These are phyloP conservation scores for Leucosticte australis DNA, from an alignment of 2,113 vertebrate genomes.

Conservation along the genomic window DNA sequence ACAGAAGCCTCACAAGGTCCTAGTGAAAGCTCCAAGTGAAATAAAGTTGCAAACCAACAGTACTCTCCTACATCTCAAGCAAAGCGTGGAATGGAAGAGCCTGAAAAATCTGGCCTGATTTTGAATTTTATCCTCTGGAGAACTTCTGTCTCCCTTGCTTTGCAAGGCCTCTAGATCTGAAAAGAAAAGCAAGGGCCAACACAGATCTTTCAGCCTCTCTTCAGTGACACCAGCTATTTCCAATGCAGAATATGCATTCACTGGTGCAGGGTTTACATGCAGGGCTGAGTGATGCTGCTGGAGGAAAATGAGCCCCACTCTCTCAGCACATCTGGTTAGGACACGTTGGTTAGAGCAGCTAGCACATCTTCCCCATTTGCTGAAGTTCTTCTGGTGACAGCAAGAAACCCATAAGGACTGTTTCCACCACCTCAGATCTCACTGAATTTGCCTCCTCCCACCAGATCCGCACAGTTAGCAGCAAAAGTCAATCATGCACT, in stretches of 20 bases:
- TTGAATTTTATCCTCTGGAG: neutral
- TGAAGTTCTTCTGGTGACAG: neutral
- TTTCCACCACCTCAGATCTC: neutral
- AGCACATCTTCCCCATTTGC: neutral
- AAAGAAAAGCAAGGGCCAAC: neutral
- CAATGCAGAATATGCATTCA: rapidly evolving
- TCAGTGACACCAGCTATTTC: neutral
- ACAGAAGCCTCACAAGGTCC: neutral
- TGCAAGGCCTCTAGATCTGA: neutral
- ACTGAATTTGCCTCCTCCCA: neutral
- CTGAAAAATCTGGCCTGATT: neutral
- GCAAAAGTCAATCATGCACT: neutral
- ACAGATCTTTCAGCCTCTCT: neutral
- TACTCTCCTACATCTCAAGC: neutral
- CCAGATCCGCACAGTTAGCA: neutral
- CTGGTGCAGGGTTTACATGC: neutral
- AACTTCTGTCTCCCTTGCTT: neutral
- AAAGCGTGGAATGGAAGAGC: neutral
- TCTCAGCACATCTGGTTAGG: neutral
- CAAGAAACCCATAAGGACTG: neutral
- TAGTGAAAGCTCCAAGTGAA: neutral
- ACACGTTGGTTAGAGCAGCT: neutral
- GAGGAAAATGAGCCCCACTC: neutral
- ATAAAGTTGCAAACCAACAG: neutral
- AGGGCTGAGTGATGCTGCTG: neutral